Percentiles rank a stretch among this genome's conserved stretches.
Conservation (phyloP, 2,888 invertebrate species). For the Itoplectis maculator region DNA sequence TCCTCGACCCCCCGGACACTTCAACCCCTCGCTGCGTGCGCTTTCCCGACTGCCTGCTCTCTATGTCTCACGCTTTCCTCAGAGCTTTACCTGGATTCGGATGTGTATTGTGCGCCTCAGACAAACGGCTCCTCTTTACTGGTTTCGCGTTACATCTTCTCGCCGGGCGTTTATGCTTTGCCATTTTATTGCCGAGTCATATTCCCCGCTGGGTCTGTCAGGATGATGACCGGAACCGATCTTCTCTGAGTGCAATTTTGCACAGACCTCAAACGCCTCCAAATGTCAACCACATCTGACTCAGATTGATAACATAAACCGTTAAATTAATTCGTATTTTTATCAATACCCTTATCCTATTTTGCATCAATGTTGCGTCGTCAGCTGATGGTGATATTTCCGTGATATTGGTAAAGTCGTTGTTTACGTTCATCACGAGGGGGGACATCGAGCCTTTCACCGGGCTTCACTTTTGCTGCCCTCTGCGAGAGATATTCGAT, state of each 20-base stretch:
- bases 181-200: slow-evolving; percentile 44
- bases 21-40: slow-evolving; percentile 50
- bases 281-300: background rate
- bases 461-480: background rate
- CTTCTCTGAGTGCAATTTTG: background rate
- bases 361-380: too few species aligned
- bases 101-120: slow-evolving; percentile 36
- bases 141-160: slow-evolving; percentile 37
- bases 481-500: background rate
- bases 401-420: too few species aligned
- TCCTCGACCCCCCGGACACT: slow-evolving; percentile 56
- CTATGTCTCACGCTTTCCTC: slow-evolving; percentile 13
- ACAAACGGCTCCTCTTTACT: slow-evolving; percentile 39
- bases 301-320: too few species aligned
- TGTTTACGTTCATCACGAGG: too few species aligned
- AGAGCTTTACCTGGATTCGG: slow-evolving; percentile 29
- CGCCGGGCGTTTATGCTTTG: slow-evolving; percentile 32
- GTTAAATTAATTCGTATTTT: too few species aligned
- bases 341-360: background rate
- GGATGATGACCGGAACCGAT: slow-evolving; percentile 47
- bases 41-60: slow-evolving; percentile 39
- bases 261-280: background rate
- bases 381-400: too few species aligned
- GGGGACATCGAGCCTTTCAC: too few species aligned
- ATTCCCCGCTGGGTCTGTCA: background rate